Evolutionary conservation across 2,797 vertebrate species (phyloP).

Genomic region (Enteromius treurensis): DNA sequence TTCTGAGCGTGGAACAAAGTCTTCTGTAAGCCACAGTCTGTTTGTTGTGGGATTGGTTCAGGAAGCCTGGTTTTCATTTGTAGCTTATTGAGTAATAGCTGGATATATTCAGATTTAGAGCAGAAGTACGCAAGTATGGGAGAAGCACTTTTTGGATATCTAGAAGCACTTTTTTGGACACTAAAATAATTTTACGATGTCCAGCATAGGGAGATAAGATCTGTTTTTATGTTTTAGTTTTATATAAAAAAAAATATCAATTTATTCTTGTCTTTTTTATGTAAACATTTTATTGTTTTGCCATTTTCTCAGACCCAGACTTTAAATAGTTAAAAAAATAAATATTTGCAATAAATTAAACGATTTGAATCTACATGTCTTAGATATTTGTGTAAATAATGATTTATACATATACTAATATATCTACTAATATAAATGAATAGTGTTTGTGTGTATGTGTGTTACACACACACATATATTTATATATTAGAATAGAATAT

Average conservation of each 20-base stretch:
- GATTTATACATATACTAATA: too few relatives aligned
- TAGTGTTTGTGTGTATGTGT: too few relatives aligned
- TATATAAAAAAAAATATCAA: background rate
- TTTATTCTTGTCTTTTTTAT: background rate
- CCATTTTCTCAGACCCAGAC: background rate
- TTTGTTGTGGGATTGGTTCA: conserved; percentile 37
- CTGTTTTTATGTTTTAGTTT: background rate
- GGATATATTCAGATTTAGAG: background rate
- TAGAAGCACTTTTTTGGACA: background rate
- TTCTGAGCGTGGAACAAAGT: conserved; percentile 16
- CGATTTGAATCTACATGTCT: background rate
- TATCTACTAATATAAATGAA: too few relatives aligned
- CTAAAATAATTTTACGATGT: background rate
- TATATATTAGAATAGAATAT: too few relatives aligned
- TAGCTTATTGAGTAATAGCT: background rate
- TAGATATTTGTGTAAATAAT: too few relatives aligned
- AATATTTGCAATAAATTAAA: background rate
- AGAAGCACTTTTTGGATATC: background rate
- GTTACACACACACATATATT: too few relatives aligned
- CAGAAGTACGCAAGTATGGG: background rate
- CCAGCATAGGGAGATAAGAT: background rate
- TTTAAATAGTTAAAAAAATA: background rate
- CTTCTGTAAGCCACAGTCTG: conserved; percentile 3
- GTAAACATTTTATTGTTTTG: background rate
- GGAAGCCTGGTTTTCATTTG: conserved; percentile 21